Conservation (phyloP, 2,797 vertebrate genomes). For the Gadopsis bispinosus region DNA sequence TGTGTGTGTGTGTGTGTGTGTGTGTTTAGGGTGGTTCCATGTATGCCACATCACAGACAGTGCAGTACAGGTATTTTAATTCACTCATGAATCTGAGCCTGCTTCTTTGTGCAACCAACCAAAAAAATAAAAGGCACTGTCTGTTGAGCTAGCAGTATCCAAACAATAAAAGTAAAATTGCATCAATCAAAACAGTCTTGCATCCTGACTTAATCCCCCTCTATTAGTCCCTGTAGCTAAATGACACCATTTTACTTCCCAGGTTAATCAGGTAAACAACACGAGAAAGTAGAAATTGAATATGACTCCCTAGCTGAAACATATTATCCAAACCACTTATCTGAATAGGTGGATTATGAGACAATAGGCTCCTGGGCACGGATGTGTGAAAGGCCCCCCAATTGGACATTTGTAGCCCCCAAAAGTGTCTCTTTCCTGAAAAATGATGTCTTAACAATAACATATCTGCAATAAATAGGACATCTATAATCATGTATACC, state of each 20-base stretch:
- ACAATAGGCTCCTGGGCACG: too few species aligned
- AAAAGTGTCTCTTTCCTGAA: too few species aligned
- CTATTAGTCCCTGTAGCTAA: background rate
- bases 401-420: too few species aligned
- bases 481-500: background rate
- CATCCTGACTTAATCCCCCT: background rate
- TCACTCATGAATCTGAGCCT: constrained; percentile 5
- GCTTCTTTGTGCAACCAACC: background rate
- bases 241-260: background rate
- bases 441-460: too few species aligned
- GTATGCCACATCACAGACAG: background rate
- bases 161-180: background rate
- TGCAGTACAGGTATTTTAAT: constrained; percentile 8
- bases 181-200: background rate
- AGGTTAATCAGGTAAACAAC: background rate
- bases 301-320: too few species aligned
- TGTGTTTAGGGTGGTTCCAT: background rate
- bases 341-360: too few species aligned
- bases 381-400: too few species aligned
- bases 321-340: background rate
- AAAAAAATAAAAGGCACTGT: background rate
- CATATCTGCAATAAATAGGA: too few species aligned
- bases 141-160: background rate
- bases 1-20: background rate
- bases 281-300: background rate